These are phyloP conservation scores for Iphiclides podalirius DNA, from an alignment of 2,888 invertebrate species.

Conservation along the genomic window DNA sequence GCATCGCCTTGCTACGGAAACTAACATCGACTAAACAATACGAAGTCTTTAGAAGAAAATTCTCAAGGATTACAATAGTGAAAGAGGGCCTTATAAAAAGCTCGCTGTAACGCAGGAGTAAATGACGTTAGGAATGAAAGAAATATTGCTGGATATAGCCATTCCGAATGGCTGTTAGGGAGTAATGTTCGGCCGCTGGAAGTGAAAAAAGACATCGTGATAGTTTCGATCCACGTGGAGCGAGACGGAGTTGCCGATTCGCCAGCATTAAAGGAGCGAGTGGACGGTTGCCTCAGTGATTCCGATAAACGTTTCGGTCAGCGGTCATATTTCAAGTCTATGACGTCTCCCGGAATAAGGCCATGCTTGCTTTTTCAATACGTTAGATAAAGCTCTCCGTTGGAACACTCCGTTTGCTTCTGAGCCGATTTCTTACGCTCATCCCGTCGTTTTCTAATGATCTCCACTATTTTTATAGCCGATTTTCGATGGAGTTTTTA, in stretches of 20 bases:
- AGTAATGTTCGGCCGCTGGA: constrained; percentile 51
- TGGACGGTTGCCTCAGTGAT: constrained; percentile 55
- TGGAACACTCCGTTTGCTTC: constrained; percentile 8
- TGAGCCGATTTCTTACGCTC: background rate
- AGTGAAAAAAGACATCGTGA: constrained; percentile 58
- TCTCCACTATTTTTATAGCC: no score
- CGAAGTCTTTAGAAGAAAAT: constrained; percentile 1
- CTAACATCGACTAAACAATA: no score
- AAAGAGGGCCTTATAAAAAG: constrained; percentile 26
- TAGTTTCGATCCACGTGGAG: constrained; percentile 48
- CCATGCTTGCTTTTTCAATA: constrained; percentile 40
- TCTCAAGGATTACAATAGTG: constrained; percentile 2
- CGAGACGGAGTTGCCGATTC: constrained; percentile 38
- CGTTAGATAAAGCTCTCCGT: constrained; percentile 1
- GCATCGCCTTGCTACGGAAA: no score
- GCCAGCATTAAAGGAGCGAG: constrained; percentile 41
- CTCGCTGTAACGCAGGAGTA: constrained; percentile 42
- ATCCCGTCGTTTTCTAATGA: constrained; percentile 26
- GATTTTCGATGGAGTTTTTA: no score
- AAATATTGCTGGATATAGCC: constrained; percentile 58
- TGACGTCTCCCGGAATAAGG: constrained; percentile 42
- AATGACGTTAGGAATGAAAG: constrained; percentile 59
- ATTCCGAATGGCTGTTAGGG: constrained; percentile 53
- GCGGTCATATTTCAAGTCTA: constrained; percentile 62
- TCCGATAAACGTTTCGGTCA: constrained; percentile 70